Conservation (phyloP, 2,888 invertebrate genomes). For the Alitta virens region DNA sequence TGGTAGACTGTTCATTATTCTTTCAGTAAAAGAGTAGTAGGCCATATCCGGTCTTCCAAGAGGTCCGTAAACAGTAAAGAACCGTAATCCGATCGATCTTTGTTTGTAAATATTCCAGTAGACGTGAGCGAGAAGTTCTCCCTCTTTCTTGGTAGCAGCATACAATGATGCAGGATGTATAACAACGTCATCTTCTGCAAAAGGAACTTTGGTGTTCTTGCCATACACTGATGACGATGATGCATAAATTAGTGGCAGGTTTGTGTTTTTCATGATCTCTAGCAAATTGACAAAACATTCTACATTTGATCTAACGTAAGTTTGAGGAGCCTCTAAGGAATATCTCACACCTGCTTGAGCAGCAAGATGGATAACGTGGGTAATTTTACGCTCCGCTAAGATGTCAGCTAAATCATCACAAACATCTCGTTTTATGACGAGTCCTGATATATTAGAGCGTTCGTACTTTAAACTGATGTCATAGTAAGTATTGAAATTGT, state of each 20-base stretch:
- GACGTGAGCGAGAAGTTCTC: constrained; percentile 26
- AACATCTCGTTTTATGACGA: too few species aligned
- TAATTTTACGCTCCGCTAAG: too few species aligned
- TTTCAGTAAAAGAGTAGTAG: constrained; percentile 29
- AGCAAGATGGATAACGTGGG: constrained; percentile 32
- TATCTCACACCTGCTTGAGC: constrained; percentile 33
- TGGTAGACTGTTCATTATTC: constrained; percentile 17
- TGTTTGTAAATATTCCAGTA: constrained; percentile 25
- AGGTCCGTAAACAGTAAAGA: constrained; percentile 37
- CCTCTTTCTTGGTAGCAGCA: constrained; percentile 31
- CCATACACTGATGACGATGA: constrained; percentile 34
- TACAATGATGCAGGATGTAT: constrained; percentile 31
- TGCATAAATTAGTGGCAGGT: constrained; percentile 29
- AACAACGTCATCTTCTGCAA: constrained; percentile 16
- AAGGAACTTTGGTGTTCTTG: constrained; percentile 26
- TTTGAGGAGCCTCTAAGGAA: constrained; percentile 26
- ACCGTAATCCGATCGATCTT: constrained; percentile 25
- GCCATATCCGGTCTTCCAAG: constrained; percentile 35
- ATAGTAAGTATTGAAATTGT: constrained; percentile 34
- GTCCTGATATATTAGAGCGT: too few species aligned
- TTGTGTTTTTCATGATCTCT: too few species aligned
- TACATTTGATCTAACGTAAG: constrained; percentile 27
- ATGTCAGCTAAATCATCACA: too few species aligned
- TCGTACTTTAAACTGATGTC: constrained; percentile 28
- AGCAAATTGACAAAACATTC: constrained; percentile 28